Conservation (phyloP, 1,140 invertebrate species). For the Paraescarpia echinospica region DNA sequence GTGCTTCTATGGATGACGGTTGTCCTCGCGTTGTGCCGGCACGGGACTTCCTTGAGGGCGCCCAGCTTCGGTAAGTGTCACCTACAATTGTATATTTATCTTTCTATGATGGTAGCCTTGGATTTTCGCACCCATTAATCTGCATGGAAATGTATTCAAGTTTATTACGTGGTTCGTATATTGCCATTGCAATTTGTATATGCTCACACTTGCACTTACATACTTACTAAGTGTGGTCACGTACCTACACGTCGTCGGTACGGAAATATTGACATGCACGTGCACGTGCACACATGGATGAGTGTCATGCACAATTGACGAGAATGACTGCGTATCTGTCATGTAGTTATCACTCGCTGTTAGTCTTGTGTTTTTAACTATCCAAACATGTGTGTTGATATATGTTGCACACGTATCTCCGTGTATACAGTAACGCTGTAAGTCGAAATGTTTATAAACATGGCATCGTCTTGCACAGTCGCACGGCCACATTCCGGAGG, state of each 20-base stretch:
- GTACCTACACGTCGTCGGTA: background rate
- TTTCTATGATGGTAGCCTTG: background rate
- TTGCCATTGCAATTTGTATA: background rate
- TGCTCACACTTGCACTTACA: background rate
- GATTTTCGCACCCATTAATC: background rate
- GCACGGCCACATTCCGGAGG: background rate
- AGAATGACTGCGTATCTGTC: background rate
- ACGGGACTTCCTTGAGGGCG: background rate
- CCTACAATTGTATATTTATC: background rate
- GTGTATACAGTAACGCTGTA: background rate
- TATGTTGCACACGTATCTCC: background rate
- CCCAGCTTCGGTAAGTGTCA: background rate
- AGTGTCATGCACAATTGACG: background rate
- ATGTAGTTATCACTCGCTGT: background rate
- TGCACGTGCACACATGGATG: background rate
- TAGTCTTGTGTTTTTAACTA: background rate
- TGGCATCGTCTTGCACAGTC: background rate
- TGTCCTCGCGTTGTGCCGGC: background rate
- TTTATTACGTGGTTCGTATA: background rate
- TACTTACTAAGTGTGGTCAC: background rate
- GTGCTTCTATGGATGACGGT: background rate
- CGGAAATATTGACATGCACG: background rate
- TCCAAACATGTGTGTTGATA: background rate
- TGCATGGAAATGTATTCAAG: background rate
- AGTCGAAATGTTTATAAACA: background rate